Conservation (phyloP, 2,797 vertebrate genomes). For the Rhabdomys pumilio region DNA sequence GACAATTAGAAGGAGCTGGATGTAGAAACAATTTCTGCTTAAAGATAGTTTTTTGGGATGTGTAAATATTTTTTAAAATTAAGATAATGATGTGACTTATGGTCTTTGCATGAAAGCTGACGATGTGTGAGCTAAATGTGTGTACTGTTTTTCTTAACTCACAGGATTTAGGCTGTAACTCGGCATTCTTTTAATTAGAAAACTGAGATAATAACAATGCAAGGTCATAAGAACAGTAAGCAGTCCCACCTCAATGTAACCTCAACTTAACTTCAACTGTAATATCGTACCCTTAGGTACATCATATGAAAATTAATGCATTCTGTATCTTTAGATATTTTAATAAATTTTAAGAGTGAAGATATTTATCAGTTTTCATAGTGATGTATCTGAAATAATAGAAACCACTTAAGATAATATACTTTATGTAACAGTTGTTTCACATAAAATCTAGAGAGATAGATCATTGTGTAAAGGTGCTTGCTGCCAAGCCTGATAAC, state of each 20-base stretch:
- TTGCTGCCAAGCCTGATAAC: neutral
- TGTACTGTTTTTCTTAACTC: neutral
- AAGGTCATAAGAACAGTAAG: neutral
- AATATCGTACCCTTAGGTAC: neutral
- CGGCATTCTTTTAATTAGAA: neutral
- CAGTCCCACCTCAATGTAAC: neutral
- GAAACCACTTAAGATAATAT: neutral
- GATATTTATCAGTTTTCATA: neutral
- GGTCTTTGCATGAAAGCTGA: neutral
- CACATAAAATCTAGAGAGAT: neutral
- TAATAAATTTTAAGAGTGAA: slow-evolving; percentile 9
- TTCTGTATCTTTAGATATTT: neutral
- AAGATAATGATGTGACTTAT: neutral
- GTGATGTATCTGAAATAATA: neutral
- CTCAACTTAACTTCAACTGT: neutral
- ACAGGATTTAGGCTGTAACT: neutral
- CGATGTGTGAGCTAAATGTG: neutral
- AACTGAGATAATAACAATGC: neutral
- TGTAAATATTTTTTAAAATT: slow-evolving; percentile 12
- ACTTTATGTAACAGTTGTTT: neutral
- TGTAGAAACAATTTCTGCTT: slow-evolving; percentile 52
- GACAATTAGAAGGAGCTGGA: slow-evolving; percentile 42
- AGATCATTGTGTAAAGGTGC: neutral
- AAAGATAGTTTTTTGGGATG: neutral
- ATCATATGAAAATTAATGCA: neutral